Evolutionary conservation across 2,797 vertebrate genomes (phyloP), one percentile per base, ranked within the genome.

Genomic region (Acridotheres tristis): DNA sequence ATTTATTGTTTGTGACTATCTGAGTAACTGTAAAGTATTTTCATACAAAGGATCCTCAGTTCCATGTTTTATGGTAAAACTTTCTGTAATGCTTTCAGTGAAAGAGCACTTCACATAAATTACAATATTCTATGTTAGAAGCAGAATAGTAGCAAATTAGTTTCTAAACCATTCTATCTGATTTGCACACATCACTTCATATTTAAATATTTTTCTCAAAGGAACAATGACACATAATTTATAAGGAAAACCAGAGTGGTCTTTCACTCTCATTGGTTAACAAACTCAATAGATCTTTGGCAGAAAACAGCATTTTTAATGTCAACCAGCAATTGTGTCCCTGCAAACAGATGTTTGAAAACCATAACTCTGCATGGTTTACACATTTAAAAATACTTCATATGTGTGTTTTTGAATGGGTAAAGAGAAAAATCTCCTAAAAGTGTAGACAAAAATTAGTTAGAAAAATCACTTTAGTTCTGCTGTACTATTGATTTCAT

Each of bases 221-320:
- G 71, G n/a, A 73, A 47, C 45, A 61, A 16, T 57, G 34, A 30
- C 42, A 26, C 38, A 19, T 87, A 74, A 84, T 65, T 82, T 87
- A 23, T 47, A 81, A 89, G 80, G 75, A 68, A 82, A 91, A 45
- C 3, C 38, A 23, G 34, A 62, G 30, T 66, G 30, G 30, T 54
- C 85, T 95, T 95, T 90, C 54, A 71, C 34, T 89, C n/a, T 90
- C 1, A 19, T 22, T 84, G 65, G 32, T 93, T 72, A 74, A 92
- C 87, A 77, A 91, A 63, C 72, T 93, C 77, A 51, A n/a, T 51
- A 69, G 53, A 59, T 30, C 11, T 0, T 26, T 91, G 83, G 17
- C 71, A 68, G 66, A 42, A 76, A 81, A 72, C 50, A 72, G 4
- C n/a, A 42, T 32, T 67, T 94, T 68, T 91, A 77, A 73, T 77